Base-by-base conservation (phyloP, 2,888 invertebrate genomes). In the Phortica okadai region DNA sequence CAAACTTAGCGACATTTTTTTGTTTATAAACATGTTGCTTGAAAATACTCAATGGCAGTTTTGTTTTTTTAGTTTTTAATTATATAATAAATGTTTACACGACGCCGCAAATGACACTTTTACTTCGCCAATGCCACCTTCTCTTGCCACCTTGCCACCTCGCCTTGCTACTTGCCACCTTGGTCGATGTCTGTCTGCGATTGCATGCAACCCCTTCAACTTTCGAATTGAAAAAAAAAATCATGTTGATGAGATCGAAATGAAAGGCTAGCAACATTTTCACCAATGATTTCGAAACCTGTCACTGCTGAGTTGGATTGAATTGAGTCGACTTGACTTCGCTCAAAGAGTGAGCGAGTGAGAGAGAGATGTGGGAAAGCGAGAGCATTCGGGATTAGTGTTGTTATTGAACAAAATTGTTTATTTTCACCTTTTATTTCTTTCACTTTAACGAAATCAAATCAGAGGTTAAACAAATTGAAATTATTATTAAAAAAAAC, bases 241-340 rank as follows among this genome's bases (percentile, higher is more conserved):
- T 14, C 16, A 45, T 62, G 62, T 21, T 21, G 10, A 21, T 62
- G 25, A 62, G 21, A 62, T 62, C 21, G 21, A 62, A 25, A 62
- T 62, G 21, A 70, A 67, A 67, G 67, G 67, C 44, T 16, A 69
- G 50, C 69, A 69, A 69, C 69, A 16, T 72, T 72, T 72, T 72
- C 70, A 72, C 70, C 70, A 72, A 54, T 33, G 33, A 33, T 33
- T 33, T 33, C 33, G 33, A 33, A 33, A 33, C 33, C 33, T 33
- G 33, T 33, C 33, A 33, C 33, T 33, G 21, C 21, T 21, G 0
- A 21, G 21, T 33, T 5, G 33, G 1, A 2, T 33, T 5, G 33
- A 33, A 0, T 33, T 33, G 33, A 33, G 33, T 41, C 41, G 21
- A 21, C 21, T 21, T 21, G 21, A 21, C 21, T 21, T 1, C 21